Conservation (phyloP, 2,113 vertebrate species). For the Hippocampus zosterae region DNA sequence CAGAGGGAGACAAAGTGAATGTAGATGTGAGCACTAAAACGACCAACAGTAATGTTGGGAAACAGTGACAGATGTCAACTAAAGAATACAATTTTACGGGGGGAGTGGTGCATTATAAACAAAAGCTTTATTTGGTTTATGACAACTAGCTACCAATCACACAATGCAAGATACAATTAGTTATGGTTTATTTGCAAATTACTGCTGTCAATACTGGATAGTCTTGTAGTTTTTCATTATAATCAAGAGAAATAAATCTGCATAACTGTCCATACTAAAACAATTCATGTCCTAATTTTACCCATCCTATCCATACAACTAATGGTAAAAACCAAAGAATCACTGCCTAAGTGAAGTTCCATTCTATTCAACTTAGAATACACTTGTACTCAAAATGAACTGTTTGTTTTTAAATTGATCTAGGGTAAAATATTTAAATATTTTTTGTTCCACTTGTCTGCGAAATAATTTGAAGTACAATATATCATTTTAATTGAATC, state of each 20-base stretch:
- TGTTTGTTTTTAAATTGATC: too few species aligned
- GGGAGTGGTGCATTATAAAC: conserved; percentile 35
- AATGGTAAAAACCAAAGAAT: too few species aligned
- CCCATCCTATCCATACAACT: too few species aligned
- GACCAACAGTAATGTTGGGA: conserved; percentile 18
- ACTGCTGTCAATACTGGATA: neutral
- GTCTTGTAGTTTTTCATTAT: neutral
- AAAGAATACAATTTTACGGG: conserved; percentile 15
- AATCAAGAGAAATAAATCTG: neutral
- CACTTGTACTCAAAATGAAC: too few species aligned
- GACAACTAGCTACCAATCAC: neutral
- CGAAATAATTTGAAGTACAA: too few species aligned
- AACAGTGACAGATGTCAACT: conserved; percentile 32
- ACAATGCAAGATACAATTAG: neutral
- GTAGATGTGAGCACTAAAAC: conserved; percentile 22
- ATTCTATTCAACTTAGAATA: too few species aligned
- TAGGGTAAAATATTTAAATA: too few species aligned
- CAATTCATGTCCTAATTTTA: too few species aligned
- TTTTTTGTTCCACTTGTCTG: too few species aligned
- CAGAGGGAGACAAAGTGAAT: conserved; percentile 27
- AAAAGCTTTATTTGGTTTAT: conserved; percentile 29
- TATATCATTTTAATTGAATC: too few species aligned
- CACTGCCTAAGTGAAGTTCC: too few species aligned
- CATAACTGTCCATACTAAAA: too few species aligned
- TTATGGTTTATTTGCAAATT: neutral